Evolutionary conservation across 2,113 vertebrate genomes (phyloP).

Genomic region (Petroica traversi): DNA sequence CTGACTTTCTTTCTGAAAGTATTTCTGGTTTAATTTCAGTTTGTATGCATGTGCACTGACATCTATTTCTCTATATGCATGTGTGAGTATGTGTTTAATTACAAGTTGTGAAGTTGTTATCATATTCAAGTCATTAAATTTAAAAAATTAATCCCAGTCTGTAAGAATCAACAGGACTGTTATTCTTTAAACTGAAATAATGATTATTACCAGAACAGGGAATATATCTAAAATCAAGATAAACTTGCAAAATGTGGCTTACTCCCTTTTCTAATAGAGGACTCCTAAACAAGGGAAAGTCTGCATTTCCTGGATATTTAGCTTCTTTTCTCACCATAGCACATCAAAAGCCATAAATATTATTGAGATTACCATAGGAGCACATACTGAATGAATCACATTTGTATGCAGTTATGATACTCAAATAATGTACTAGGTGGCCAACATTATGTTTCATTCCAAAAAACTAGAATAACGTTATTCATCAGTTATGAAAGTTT

Average conservation of each 20-base stretch:
- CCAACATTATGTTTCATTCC: not conserved
- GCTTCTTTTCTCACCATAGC: not conserved
- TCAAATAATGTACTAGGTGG: not conserved
- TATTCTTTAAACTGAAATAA: not conserved
- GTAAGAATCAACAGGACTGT: not conserved
- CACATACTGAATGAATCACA: not conserved
- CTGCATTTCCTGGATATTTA: not conserved
- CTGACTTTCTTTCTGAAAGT: not conserved
- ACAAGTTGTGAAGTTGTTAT: slow-evolving; percentile 64
- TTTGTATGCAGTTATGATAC: not conserved
- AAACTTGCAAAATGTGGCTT: not conserved
- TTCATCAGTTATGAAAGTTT: not conserved
- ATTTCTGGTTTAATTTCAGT: not conserved
- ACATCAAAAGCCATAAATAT: not conserved
- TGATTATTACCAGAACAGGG: not conserved
- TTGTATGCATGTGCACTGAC: not conserved
- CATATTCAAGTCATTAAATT: slow-evolving; percentile 28
- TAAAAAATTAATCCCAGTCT: not conserved
- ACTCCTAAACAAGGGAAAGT: not conserved
- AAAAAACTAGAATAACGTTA: not conserved
- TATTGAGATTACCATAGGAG: not conserved
- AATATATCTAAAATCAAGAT: not conserved
- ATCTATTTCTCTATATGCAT: not conserved
- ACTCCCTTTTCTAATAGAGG: not conserved
- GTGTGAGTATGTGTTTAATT: slow-evolving; percentile 8